These are phyloP conservation scores for Epinotia brunnichana DNA, from an alignment of 2,888 invertebrate species.

Conservation along the genomic window DNA sequence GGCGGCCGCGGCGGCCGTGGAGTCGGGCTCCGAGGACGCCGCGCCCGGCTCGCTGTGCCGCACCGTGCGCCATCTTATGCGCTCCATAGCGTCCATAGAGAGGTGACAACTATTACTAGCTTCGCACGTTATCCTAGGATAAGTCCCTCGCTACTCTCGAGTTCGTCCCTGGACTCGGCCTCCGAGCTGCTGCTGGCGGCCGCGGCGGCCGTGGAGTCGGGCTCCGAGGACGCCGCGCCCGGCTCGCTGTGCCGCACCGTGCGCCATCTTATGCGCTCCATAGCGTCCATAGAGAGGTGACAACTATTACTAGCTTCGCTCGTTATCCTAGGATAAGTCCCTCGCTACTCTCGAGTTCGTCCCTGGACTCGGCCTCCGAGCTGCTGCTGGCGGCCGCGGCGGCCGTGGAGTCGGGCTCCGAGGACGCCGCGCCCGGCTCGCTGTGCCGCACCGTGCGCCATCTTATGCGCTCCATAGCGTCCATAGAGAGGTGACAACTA, in stretches of 20 bases:
- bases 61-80: slow-evolving; percentile 71
- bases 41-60: slow-evolving; percentile 63
- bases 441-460: slow-evolving; percentile 70
- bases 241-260: slow-evolving; percentile 68
- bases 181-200: slow-evolving; percentile 65
- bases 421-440: slow-evolving; percentile 55
- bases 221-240: slow-evolving; percentile 53
- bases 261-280: slow-evolving; percentile 71
- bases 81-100: slow-evolving; percentile 76
- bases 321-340: too few species aligned
- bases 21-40: slow-evolving; percentile 53
- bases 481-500: slow-evolving; percentile 67
- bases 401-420: slow-evolving; percentile 57
- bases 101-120: too few species aligned
- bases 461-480: slow-evolving; percentile 74
- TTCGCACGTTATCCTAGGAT: too few species aligned
- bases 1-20: slow-evolving; percentile 63
- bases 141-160: too few species aligned
- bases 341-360: slow-evolving; percentile 63
- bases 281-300: slow-evolving; percentile 71
- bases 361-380: slow-evolving; percentile 64
- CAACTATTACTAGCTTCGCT: too few species aligned
- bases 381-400: slow-evolving; percentile 66
- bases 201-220: slow-evolving; percentile 63
- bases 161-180: slow-evolving; percentile 65